These are phyloP conservation scores for Frankliniella fusca DNA, from an alignment of 2,888 invertebrate species.

Conservation along the genomic window DNA sequence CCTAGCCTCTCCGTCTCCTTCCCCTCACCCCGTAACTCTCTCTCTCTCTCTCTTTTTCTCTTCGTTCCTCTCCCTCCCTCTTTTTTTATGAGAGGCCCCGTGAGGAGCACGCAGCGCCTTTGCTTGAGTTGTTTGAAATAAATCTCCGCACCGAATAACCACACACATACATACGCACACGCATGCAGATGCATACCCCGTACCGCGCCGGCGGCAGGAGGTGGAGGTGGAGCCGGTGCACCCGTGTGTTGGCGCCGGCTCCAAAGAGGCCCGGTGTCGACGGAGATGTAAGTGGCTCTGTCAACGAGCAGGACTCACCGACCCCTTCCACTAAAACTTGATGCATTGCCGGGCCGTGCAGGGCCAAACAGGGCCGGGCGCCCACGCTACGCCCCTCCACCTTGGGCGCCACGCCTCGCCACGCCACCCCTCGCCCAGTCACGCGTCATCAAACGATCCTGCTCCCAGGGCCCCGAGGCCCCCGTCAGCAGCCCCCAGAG, in stretches of 20 bases:
- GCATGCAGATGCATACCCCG: neutral
- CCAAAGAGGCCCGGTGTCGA: neutral
- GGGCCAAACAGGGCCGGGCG: no score
- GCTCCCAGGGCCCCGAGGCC: no score
- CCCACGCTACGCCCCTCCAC: no score
- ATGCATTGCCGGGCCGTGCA: no score
- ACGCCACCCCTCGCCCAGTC: no score
- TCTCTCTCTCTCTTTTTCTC: neutral
- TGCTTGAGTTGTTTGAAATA: neutral
- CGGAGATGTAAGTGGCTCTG: slow-evolving; percentile 1
- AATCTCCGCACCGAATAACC: neutral
- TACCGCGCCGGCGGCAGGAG: neutral
- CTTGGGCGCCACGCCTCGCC: no score
- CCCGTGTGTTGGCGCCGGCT: no score
- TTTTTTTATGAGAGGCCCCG: neutral
- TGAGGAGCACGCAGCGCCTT: neutral
- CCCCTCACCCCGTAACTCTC: neutral
- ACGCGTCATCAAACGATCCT: no score
- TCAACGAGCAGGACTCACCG: neutral
- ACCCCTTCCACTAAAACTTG: neutral
- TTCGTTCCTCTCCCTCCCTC: neutral
- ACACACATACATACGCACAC: neutral
- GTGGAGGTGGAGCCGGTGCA: neutral
- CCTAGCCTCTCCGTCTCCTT: neutral
- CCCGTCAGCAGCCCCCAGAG: no score